Evolutionary conservation across 2,113 vertebrate species (phyloP), one percentile per base, ranked within the genome.

Genomic region (Phaetusa simplex): DNA sequence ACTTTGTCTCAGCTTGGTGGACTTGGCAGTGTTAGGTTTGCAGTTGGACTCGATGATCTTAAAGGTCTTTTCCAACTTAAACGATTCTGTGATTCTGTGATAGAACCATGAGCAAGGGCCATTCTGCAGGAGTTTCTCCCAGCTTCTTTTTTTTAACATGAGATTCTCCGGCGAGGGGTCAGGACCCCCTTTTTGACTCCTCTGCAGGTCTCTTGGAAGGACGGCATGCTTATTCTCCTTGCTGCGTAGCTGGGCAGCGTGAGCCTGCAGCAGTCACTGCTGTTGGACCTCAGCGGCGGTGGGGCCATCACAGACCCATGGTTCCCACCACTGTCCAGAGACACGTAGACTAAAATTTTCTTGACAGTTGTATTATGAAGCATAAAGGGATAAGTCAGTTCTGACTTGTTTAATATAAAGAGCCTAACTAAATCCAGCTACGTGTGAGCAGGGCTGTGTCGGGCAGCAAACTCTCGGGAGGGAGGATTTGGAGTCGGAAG

Each of bases 1-100:
- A 34, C 80, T 82, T 88, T 89, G 80, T 53, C 92, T 95, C 36
- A 12, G 94, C 95, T 90, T 93, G 88, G 93, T 82, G 76, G 66
- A 89, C 45, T 89, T 95, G 91, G 81, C 85, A 80, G 34, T 22
- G 14, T 43, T 74, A 15, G 10, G 32, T 77, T 86, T 36, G 32
- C 8, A 7, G 56, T 83, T 91, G 56, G 29, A 58, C 62, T 86
- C 14, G 0, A 50, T 90, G 26, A 82, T 83, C 62, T 71, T 56
- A 42, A 74, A 91, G 38, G 50, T 56, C 55, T 91, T 52, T 86
- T 91, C 71, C 76, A 76, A 32, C 23, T 14, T 43, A 27, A 66
- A 32, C 11, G 26, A 62, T 61, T 69, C 59, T 47, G 19, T 43
- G 64, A 45, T 66, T 32, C 64, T n/a, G 4, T 9, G 47, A 47